Evolutionary conservation across 1,140 invertebrate species (phyloP), one percentile per base, ranked within the genome.

Genomic region (Drosophila repletoides): DNA sequence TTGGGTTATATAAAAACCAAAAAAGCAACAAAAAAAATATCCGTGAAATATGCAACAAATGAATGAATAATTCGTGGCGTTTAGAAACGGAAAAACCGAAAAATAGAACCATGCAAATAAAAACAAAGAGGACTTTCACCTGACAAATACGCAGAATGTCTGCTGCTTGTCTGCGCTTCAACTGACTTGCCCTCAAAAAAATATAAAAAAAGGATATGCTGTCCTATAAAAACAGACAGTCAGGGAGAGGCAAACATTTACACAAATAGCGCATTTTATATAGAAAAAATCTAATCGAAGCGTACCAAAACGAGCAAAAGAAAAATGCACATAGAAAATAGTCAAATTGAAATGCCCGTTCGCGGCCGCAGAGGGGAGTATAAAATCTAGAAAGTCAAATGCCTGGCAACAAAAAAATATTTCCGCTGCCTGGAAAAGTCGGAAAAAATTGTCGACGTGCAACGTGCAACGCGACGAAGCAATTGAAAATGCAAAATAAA

Each of bases 401-500:
- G 55, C 77, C 68, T 83, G 38, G 45, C 36, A 41, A 49, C n/a
- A n/a, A 86, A 87, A 86, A 86, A 86, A 80, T 80, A 86, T 76
- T 75, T 67, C 46, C 49, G 61, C 49, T 49, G 52, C 52, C 49
- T 28, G 73, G 15, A 76, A 76, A 72, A 76, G 38, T 38, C 34
- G 51, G 12, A 66, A 79, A 76, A 80, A 77, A 69, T 59, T 71
- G 51, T 64, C 46, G 31, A 63, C 68, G 65, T 55, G 58, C 46
- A 28, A 63, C 68, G 65, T 55, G 58, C 73, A 48, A 19, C 36
- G 29, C 22, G 31, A 33, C 60, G 43, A 56, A 61, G 55, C 74
- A 79, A 86, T 84, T 80, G 71, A 86, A 80, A 84, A 84, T 84
- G 71, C 70, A 79, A 83, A 83, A 84, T 79, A 86, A 70, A 73